phyloP scores from a whole-genome alignment of 2,113 vertebrate species.

The Onychostruthus taczanowskii region DNA sequence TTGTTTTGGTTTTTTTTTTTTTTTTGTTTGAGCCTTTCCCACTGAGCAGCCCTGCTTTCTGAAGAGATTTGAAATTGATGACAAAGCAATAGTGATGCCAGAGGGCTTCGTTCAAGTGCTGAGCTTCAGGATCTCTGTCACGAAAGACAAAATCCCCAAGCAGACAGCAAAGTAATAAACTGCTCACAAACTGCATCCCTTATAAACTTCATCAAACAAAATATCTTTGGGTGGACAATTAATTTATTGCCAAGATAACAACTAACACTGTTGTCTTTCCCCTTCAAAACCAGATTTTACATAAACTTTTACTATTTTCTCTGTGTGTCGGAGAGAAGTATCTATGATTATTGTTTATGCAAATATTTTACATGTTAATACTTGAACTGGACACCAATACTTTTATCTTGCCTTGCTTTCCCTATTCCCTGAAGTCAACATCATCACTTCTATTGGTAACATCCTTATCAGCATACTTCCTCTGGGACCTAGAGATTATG shows the following conservation, averaged over 20 bases:
- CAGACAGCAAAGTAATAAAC: background rate
- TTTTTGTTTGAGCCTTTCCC: background rate
- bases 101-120: background rate
- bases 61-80: background rate
- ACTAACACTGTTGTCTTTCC: background rate
- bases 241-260: background rate
- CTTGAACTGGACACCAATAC: background rate
- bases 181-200: background rate
- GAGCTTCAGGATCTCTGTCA: background rate
- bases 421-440: background rate
- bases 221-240: background rate
- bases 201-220: background rate
- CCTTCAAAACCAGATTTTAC: background rate
- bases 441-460: background rate
- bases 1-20: background rate
- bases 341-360: background rate
- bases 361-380: background rate
- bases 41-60: background rate
- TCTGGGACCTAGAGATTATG: accelerated
- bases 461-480: background rate
- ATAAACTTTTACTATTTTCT: background rate
- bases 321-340: background rate
- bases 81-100: background rate
- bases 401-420: background rate
- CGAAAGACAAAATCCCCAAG: background rate